Conservation (phyloP, 2,888 invertebrate genomes). For the Kryphioiulus occultus region DNA sequence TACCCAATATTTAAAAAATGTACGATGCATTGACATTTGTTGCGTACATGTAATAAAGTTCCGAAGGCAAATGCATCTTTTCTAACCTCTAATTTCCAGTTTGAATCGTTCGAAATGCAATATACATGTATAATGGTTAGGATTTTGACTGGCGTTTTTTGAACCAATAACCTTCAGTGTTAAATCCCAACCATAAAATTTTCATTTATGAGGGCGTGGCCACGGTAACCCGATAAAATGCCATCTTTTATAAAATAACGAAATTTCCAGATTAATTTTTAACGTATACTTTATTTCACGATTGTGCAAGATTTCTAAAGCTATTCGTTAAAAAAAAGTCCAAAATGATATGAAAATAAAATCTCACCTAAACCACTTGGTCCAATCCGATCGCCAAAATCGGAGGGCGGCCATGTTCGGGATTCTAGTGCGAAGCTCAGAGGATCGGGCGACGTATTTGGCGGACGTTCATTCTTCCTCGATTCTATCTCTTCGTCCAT, state of each 20-base stretch:
- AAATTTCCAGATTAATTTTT: neutral
- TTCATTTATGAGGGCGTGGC: neutral
- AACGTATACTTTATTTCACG: neutral
- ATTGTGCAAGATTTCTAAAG: neutral
- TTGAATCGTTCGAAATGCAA: too few relatives aligned
- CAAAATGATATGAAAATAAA: neutral
- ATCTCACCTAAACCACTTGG: neutral
- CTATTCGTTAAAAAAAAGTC: neutral
- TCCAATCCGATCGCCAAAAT: neutral
- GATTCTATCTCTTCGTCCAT: neutral
- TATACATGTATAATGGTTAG: neutral
- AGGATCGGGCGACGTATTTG: slow-evolving; percentile 26
- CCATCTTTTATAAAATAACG: neutral
- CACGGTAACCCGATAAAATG: neutral
- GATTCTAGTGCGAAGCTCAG: neutral
- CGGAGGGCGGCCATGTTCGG: neutral
- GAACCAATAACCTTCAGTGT: neutral
- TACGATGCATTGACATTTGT: too few relatives aligned
- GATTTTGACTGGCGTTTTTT: neutral
- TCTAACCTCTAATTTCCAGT: neutral
- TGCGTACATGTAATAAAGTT: too few relatives aligned
- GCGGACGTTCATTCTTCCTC: neutral
- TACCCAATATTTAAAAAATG: too few relatives aligned
- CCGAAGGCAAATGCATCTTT: too few relatives aligned
- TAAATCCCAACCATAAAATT: neutral